Conservation (phyloP, 64 coral and sea anemone genomes). For the Montipora cactus region DNA sequence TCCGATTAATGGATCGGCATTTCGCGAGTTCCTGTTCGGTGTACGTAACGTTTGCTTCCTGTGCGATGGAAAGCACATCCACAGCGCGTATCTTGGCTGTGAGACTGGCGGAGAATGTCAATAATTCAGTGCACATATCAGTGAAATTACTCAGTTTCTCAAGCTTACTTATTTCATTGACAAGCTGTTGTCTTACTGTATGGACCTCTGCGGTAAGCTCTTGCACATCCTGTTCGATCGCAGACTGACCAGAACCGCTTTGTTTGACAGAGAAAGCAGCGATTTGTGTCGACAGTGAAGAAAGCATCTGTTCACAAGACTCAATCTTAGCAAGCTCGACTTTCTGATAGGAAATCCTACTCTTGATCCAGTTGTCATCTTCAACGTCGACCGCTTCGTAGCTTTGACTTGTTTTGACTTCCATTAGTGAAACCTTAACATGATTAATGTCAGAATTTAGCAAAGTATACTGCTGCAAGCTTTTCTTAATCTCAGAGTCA, state of each 20-base stretch:
- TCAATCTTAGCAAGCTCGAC: slow-evolving; percentile 25
- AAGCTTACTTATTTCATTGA: background rate
- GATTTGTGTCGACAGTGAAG: slow-evolving; percentile 1
- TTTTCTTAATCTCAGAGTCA: background rate
- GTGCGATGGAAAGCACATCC: background rate
- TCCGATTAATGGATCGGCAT: slow-evolving; percentile 2
- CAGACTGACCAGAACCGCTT: background rate
- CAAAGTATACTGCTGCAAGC: background rate
- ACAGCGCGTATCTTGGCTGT: background rate
- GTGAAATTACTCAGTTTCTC: slow-evolving; percentile 35
- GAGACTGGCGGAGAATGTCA: background rate
- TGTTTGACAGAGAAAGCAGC: background rate
- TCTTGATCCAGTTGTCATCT: slow-evolving; percentile 37
- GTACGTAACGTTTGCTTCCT: background rate
- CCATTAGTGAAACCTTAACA: background rate
- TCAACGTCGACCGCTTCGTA: slow-evolving; percentile 5
- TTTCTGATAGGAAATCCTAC: background rate
- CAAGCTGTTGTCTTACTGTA: background rate
- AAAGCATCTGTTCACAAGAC: background rate
- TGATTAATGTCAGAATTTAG: background rate
- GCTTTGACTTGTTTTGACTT: background rate
- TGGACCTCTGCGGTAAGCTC: background rate
- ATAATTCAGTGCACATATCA: background rate
- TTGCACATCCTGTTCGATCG: slow-evolving; percentile 13
- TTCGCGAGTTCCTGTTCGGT: slow-evolving; percentile 20